Evolutionary conservation across 2,113 vertebrate species (phyloP), one percentile per base, ranked within the genome.

Genomic region (Collichthys lucidus): DNA sequence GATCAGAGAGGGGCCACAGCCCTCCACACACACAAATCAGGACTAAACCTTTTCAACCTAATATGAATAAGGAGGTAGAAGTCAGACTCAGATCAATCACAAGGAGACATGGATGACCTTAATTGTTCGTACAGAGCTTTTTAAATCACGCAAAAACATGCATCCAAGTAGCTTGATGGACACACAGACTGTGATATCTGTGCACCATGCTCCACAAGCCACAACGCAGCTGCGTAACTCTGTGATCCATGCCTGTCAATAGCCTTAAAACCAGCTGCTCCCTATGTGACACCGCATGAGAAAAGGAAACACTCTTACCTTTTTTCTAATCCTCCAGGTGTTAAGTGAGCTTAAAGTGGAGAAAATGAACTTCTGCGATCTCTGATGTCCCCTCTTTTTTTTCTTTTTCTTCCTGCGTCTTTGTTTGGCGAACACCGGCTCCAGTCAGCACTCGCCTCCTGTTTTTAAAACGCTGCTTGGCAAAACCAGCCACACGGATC

Each of bases 161-260:
- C 44, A n/a, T 50, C 42, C 46, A 60, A 78, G 65, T 78, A 46
- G 19, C 14, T 26, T 29, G 9, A 66, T 22, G 29, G n/a, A 68
- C n/a, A 24, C 16, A 66, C 66, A 70, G 6, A 42, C 70, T 16
- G 55, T 24, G 53, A 40, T 22, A 47, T 79, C 4, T 84, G 60
- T 65, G 85, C 85, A 42, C 80, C 78, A 63, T 35, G 56, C 66
- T 74, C 71, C 53, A 70, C 64, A 20, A 73, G 66, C 59, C 67
- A 52, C 77, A 75, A 42, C 83, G 84, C 86, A 85, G 68, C 77
- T 86, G 91, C 79, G 67, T 73, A 80, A 88, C 78, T 74, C 70
- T 35, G 62, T 26, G 57, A 63, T 71, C 76, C 67, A 66, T 16
- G 72, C 26, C 68, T 73, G 46, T 42, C 77, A 52, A 52, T 2